Percentiles rank a stretch among this genome's conserved stretches.
Evolutionary conservation across 1,140 invertebrate genomes (phyloP).

Genomic region (Zaprionus inermis): DNA sequence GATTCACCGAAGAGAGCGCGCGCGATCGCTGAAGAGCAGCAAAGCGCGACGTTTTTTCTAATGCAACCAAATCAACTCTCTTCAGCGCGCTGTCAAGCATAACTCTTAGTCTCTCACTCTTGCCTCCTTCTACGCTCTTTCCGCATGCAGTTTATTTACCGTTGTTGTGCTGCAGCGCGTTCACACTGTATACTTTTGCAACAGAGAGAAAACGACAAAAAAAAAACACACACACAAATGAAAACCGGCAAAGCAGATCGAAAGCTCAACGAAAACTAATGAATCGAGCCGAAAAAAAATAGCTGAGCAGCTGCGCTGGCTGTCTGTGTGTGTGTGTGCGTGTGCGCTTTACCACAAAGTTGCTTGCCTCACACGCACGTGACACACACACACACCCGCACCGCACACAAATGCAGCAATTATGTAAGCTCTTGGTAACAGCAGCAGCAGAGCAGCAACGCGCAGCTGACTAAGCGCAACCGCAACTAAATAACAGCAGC

Average conservation of each 20-base stretch:
- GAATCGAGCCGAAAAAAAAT: background rate
- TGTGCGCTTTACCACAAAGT: background rate
- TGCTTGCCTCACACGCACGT: constrained; percentile 14
- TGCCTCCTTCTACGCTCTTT: background rate
- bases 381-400: constrained; percentile 20
- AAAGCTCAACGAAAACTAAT: constrained; percentile 7
- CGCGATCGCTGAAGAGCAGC: background rate
- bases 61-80: background rate
- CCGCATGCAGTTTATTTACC: background rate
- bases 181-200: background rate
- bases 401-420: constrained; percentile 47
- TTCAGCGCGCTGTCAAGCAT: background rate
- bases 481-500: constrained; percentile 2
- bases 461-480: constrained; percentile 27
- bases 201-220: background rate
- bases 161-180: background rate
- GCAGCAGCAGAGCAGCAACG: constrained; percentile 25
- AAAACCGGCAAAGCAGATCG: constrained; percentile 5
- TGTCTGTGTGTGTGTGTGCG: background rate
- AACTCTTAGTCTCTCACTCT: background rate
- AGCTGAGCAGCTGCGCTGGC: constrained; percentile 7
- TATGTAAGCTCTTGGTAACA: constrained; percentile 57
- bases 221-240: background rate
- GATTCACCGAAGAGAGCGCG: background rate
- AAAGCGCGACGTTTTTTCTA: background rate